Evolutionary conservation across 2,888 invertebrate species (phyloP).

Genomic region (Idaea biselata): DNA sequence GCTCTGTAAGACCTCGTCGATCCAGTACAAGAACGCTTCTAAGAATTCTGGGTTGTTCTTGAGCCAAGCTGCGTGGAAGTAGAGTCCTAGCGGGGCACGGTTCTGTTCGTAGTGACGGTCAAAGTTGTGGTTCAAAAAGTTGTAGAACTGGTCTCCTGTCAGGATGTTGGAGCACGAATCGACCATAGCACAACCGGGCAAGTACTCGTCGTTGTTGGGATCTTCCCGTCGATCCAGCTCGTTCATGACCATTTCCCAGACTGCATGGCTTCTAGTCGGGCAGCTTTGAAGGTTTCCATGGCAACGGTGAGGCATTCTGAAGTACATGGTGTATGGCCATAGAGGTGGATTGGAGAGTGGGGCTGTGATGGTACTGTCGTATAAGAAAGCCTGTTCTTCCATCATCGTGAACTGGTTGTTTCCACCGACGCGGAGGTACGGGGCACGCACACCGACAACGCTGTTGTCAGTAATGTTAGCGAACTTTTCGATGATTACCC

Average conservation of each 20-base stretch:
- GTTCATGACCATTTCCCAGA: slow-evolving; percentile 98
- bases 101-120: slow-evolving; percentile 95
- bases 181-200: slow-evolving; percentile 96
- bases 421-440: slow-evolving; percentile 94
- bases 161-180: slow-evolving; percentile 96
- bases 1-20: slow-evolving; percentile 91
- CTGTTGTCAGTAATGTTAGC: slow-evolving; percentile 94
- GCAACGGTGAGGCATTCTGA: slow-evolving; percentile 96
- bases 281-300: slow-evolving; percentile 95
- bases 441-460: slow-evolving; percentile 94
- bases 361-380: slow-evolving; percentile 97
- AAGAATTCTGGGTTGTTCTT: slow-evolving; percentile 95
- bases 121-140: slow-evolving; percentile 96
- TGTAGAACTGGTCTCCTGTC: slow-evolving; percentile 95
- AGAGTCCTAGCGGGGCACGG: slow-evolving; percentile 92
- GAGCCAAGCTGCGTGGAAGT: slow-evolving; percentile 96
- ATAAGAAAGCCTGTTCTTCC: slow-evolving; percentile 96
- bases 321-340: slow-evolving; percentile 99
- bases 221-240: slow-evolving; percentile 95
- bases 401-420: slow-evolving; percentile 99
- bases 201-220: slow-evolving; percentile 92
- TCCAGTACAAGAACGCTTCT: slow-evolving; percentile 96
- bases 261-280: slow-evolving; percentile 94
- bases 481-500: slow-evolving; percentile 93
- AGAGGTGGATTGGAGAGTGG: slow-evolving; percentile 94